These are phyloP conservation scores for Onychomys leucogaster DNA, from an alignment of 2,797 vertebrate genomes.

Conservation along the genomic window DNA sequence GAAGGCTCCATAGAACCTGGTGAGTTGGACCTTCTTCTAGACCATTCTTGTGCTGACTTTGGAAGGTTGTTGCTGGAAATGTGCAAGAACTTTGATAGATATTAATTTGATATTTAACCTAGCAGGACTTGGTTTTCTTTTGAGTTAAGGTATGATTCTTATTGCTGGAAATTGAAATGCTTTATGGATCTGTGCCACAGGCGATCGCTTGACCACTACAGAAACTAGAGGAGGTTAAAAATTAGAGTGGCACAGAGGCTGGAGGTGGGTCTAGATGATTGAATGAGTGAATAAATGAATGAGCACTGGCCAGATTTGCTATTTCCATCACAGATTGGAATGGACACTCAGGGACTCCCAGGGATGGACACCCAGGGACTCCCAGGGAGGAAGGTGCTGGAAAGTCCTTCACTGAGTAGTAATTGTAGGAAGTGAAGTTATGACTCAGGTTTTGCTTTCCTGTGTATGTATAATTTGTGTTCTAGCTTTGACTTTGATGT, in stretches of 20 bases:
- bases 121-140: constrained; percentile 20
- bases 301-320: background rate
- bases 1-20: constrained; percentile 49
- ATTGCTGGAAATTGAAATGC: background rate
- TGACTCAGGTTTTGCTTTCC: background rate
- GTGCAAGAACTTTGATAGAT: background rate
- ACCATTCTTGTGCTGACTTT: constrained; percentile 26
- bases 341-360: background rate
- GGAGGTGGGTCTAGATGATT: background rate
- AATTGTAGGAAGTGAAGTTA: background rate
- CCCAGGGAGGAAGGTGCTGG: background rate
- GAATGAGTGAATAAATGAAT: background rate
- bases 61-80: background rate
- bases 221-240: background rate
- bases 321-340: background rate
- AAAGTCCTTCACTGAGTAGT: background rate
- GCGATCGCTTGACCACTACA: background rate
- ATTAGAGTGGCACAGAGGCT: background rate
- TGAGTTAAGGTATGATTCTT: background rate
- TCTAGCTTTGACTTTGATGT: background rate
- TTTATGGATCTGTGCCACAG: background rate
- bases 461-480: background rate
- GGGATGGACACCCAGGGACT: background rate
- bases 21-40: constrained; percentile 74
- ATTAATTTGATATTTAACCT: background rate